A percentile compares a stretch with the other conserved stretches of the same genome.
phyloP scores from a whole-genome alignment of 2,888 invertebrate species.

The Cancer borealis region DNA sequence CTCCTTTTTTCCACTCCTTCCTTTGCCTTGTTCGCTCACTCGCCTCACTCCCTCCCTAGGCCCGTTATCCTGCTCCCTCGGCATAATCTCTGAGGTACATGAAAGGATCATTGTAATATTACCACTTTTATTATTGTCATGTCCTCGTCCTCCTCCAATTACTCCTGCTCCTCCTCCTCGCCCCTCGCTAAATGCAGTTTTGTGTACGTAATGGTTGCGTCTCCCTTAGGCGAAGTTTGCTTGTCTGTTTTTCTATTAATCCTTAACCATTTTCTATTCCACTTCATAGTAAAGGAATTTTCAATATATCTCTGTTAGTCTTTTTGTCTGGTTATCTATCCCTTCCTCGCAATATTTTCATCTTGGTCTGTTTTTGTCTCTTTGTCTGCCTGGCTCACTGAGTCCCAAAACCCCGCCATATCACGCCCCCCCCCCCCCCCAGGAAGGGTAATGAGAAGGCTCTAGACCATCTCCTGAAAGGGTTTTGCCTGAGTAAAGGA shows the following conservation, averaged over 20 bases:
- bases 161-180: not conserved
- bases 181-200: not conserved
- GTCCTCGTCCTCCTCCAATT: not conserved
- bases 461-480: too few species aligned
- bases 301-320: not conserved
- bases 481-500: too few species aligned
- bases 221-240: not conserved
- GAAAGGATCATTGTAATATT: not conserved
- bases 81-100: not conserved
- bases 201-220: slow-evolving; percentile 2
- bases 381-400: not conserved
- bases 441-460: too few species aligned
- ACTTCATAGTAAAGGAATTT: too few species aligned
- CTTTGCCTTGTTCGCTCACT: not conserved
- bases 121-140: too few species aligned
- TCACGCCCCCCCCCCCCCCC: too few species aligned
- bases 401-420: not conserved
- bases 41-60: not conserved
- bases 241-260: not conserved
- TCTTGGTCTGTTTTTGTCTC: not conserved
- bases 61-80: not conserved
- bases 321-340: not conserved
- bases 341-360: not conserved
- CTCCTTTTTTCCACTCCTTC: not conserved
- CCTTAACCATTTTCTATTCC: not conserved